These are phyloP conservation scores for Catharus fuscescens DNA, from an alignment of 2,113 vertebrate genomes.

Conservation along the genomic window DNA sequence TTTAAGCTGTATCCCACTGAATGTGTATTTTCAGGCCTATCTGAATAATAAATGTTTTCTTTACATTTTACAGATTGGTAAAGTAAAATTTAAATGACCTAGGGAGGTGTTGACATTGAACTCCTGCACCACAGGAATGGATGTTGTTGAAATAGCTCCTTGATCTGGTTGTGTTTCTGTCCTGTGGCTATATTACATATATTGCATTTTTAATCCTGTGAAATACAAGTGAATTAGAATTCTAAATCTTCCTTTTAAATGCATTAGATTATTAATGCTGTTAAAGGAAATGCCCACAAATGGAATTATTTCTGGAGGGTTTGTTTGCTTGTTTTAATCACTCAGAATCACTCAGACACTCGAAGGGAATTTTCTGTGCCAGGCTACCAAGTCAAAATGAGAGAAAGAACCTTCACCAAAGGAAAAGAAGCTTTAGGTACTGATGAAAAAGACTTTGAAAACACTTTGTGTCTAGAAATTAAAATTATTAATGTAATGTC, in stretches of 20 bases:
- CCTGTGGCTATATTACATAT: not conserved
- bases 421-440: not conserved
- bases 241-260: conserved; percentile 55
- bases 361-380: not conserved
- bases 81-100: not conserved
- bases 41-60: not conserved
- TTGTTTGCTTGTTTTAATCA: conserved; percentile 42
- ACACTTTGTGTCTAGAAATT: not conserved
- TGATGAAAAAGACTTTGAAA: not conserved
- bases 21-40: not conserved
- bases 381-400: not conserved
- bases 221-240: conserved; percentile 38
- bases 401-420: not conserved
- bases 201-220: conserved; percentile 53
- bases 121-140: not conserved
- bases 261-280: conserved; percentile 55
- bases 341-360: not conserved
- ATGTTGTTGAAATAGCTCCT: not conserved
- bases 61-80: not conserved
- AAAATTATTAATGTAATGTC: not conserved
- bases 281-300: conserved; percentile 58
- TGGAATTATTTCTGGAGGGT: conserved; percentile 50
- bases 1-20: not conserved
- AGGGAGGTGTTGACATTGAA: not conserved
- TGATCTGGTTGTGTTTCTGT: not conserved